Evolutionary conservation across 2,888 invertebrate species (phyloP).

Genomic region (Ectobius pallidus): DNA sequence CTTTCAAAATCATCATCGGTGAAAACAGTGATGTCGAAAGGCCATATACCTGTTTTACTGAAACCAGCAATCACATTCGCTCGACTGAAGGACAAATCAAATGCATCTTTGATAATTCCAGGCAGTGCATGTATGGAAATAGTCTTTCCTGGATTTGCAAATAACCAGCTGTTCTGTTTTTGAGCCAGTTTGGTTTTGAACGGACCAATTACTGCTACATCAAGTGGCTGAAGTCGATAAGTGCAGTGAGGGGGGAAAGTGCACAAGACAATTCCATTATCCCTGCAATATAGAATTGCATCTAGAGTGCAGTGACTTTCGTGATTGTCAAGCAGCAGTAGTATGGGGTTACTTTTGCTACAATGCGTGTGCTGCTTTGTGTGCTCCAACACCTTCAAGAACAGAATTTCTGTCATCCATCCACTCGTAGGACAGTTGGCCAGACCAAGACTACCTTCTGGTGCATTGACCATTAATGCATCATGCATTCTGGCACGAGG

Average conservation of each 20-base stretch:
- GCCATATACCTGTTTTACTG: not conserved
- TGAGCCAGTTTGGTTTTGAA: not conserved
- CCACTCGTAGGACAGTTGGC: too few species aligned
- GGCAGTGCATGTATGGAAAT: constrained; percentile 7
- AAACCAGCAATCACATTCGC: too few species aligned
- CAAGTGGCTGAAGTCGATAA: constrained; percentile 27
- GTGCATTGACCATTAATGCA: not conserved
- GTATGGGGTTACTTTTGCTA: not conserved
- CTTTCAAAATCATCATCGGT: too few species aligned
- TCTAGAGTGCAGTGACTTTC: constrained; percentile 15
- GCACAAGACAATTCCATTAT: constrained; percentile 9
- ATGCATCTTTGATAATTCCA: not conserved
- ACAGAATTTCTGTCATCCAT: too few species aligned
- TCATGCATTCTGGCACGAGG: constrained; percentile 1
- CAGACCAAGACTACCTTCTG: too few species aligned
- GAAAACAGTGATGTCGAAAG: not conserved
- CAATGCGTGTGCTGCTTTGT: not conserved
- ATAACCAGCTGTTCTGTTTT: not conserved
- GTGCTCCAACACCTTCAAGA: not conserved
- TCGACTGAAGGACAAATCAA: not conserved
- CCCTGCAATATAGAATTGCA: constrained; percentile 2
- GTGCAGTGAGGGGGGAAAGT: constrained; percentile 33
- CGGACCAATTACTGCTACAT: constrained; percentile 17
- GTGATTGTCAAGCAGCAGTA: constrained; percentile 26
- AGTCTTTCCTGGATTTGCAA: not conserved